Percentiles rank a stretch among this genome's conserved stretches.
Conservation (phyloP, 1,140 invertebrate species). For the Eubasilissa regina region DNA sequence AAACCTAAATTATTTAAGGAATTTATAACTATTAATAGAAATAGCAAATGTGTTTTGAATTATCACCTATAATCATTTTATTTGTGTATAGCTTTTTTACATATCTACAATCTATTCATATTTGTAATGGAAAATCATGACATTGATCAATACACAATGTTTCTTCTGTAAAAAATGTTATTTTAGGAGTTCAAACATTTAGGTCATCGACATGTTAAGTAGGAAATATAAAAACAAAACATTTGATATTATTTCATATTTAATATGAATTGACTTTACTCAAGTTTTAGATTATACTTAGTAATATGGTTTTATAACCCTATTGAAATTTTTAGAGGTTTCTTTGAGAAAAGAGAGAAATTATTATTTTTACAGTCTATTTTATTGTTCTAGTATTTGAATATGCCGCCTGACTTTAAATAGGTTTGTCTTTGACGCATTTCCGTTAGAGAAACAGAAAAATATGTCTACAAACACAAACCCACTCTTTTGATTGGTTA, state of each 20-base stretch:
- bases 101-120: no score
- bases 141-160: no score
- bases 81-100: no score
- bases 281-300: not conserved
- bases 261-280: not conserved
- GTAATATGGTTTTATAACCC: not conserved
- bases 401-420: slow-evolving; percentile 14
- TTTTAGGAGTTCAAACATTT: no score
- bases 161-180: no score
- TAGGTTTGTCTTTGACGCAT: slow-evolving; percentile 7
- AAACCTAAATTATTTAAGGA: no score
- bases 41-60: no score
- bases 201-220: not conserved
- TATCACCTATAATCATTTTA: no score
- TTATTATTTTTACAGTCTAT: not conserved
- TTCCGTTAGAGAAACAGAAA: slow-evolving; percentile 24
- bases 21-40: no score
- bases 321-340: not conserved
- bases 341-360: not conserved
- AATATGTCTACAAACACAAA: not conserved
- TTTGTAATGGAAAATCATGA: no score
- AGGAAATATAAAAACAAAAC: not conserved
- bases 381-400: slow-evolving; percentile 22
- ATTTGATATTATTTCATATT: not conserved
- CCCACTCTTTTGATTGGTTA: slow-evolving; percentile 31